Base-by-base conservation (phyloP, 2,888 invertebrate species). In the Sussaba pulchella region DNA sequence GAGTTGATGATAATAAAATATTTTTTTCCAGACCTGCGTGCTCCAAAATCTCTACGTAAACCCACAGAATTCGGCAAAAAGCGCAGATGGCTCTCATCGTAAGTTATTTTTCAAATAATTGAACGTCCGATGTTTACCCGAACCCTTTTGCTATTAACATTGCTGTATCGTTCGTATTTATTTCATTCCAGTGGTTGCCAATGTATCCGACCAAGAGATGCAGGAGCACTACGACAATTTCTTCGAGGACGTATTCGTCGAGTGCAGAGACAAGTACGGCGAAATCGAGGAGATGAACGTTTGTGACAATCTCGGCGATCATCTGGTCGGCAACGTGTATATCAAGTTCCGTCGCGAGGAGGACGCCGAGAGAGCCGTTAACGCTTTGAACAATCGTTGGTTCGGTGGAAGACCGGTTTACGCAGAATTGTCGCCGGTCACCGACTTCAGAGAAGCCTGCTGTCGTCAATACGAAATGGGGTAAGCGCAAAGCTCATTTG, bases 201-300 rank as follows among this genome's bases (percentile, higher is more conserved):
- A 98, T 93, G 98, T 98, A 1, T 98, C 98, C 1, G 99, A 99
- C 91, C 98, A 98, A 92, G 99, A 99, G 93, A 98, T 99, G 96
- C 99, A 99, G 92, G 98, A 99, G 93, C 99, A 99, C 94, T 99
- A 99, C 92, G 99, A 99, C 91, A 99, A 99, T 91, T 99, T 99
- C 93, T 99, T 99, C 92, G 99, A 99, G 93, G 99, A 99, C 93
- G 99, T 99, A 1, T 99, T 99, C 94, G 98, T 98, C 0, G 99
- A 99, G 92, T 97, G 99, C 90, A 99, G 99, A 93, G 98, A 99
- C 90, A 99, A 99, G 94, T 99, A 99, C 93, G 99, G 99, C 0
- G 99, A 99, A 93, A 99, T 99, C 88, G 99, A 99, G 93, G 99
- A 99, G 93, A 99, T 99, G 99, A 99, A 99, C 93, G 99, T 99